Conservation (phyloP, 2,888 invertebrate species). For the Heliconius ismenius region DNA sequence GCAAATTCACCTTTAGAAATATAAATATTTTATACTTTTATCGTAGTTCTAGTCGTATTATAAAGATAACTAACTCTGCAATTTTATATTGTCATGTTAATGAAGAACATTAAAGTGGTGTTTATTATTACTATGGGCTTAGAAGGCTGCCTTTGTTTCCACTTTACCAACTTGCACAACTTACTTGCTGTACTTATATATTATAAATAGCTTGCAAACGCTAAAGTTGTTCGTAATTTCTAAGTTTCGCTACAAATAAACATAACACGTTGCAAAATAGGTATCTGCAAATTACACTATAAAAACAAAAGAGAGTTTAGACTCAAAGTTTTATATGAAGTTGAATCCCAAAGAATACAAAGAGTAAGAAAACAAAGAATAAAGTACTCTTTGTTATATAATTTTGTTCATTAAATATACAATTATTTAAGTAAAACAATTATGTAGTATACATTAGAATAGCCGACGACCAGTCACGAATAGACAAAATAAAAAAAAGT, state of each 20-base stretch:
- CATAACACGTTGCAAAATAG: neutral
- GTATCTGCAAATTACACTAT: neutral
- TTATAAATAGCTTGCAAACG: neutral
- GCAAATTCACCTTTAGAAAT: neutral
- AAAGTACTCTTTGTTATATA: neutral
- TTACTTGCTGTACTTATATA: neutral
- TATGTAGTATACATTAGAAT: too few relatives aligned
- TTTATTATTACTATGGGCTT: neutral
- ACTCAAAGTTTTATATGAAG: too few relatives aligned
- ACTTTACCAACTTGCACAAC: slow-evolving; percentile 2
- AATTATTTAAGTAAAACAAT: neutral
- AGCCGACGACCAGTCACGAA: too few relatives aligned
- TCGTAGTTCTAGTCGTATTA: neutral
- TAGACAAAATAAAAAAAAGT: too few relatives aligned
- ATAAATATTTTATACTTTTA: neutral
- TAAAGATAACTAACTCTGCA: neutral
- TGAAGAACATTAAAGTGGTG: neutral
- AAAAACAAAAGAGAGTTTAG: too few relatives aligned
- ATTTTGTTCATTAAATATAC: neutral
- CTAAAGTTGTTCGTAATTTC: slow-evolving; percentile 16
- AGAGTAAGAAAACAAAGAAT: too few relatives aligned
- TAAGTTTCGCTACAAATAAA: neutral
- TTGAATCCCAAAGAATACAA: neutral
- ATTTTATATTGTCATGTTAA: slow-evolving; percentile 10
- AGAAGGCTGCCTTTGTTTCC: slow-evolving; percentile 13